Evolutionary conservation across 2,888 invertebrate genomes (phyloP).

Genomic region (Zhuqinia jingwanae): DNA sequence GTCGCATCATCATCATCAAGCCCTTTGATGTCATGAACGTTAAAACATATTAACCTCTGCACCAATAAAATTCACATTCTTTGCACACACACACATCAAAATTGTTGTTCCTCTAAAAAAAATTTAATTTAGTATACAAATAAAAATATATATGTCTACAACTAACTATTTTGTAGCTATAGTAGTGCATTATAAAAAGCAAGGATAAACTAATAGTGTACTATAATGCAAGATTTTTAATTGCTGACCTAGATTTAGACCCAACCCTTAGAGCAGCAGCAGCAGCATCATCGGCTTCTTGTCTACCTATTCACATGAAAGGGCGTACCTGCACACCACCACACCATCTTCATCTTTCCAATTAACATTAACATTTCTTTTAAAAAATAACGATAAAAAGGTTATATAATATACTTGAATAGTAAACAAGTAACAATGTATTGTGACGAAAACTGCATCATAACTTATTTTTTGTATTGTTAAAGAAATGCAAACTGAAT

Average conservation of each 20-base stretch:
- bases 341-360: slow-evolving; percentile 16
- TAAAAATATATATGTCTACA: too few relatives aligned
- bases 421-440: background rate
- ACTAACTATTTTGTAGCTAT: too few relatives aligned
- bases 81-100: too few relatives aligned
- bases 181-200: background rate
- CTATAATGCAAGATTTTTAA: slow-evolving; percentile 41
- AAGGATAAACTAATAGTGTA: slow-evolving; percentile 23
- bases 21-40: too few relatives aligned
- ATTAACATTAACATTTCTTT: slow-evolving; percentile 21
- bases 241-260: slow-evolving; percentile 59
- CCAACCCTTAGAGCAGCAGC: slow-evolving; percentile 40
- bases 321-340: slow-evolving; percentile 12
- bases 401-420: too few relatives aligned
- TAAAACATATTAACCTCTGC: too few relatives aligned
- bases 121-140: too few relatives aligned
- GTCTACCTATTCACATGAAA: background rate
- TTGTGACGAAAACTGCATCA: background rate
- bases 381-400: background rate
- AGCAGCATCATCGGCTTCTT: slow-evolving; percentile 29
- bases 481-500: too few relatives aligned
- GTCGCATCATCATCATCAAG: too few relatives aligned
- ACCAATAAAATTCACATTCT: too few relatives aligned
- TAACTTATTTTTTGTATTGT: background rate
- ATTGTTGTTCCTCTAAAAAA: too few relatives aligned